Base-by-base conservation (phyloP, 1,140 invertebrate species). In the Calephelis virginiensis region DNA sequence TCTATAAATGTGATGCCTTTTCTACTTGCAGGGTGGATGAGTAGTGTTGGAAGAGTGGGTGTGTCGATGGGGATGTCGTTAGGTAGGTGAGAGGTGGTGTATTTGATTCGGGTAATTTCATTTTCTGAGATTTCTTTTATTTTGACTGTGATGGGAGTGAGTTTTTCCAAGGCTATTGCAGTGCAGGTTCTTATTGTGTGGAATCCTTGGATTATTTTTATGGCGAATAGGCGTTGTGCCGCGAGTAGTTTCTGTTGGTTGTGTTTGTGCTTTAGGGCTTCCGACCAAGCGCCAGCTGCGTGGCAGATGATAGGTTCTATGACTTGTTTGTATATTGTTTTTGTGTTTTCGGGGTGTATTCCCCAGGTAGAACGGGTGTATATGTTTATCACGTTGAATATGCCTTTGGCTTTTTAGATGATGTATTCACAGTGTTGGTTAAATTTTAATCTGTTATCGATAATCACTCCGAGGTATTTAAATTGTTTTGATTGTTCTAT, bases 251-350 rank as follows among this genome's bases (percentile, higher is more conserved):
- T 46, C 8, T 7, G 6, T 7, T 7, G 8, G 40, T 43, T 0
- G 8, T 43, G 40, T 43, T 43, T 43, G 40, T 9, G 8, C 7
- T 43, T 43, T 7, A 43, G 6, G 6, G 40, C 8, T 7, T 43
- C 40, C 8, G 40, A 43, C 72, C 75, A 77, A 0, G 70, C 63
- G 5, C 66, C 53, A 0, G 70, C 66, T 1, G 66, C 72, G 13
- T 76, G 74, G 8, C 66, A 64, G 10, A 74, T 72, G 3, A 66
- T 72, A 3, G 75, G 75, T 17, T 64, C 66, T 2, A 76, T 71
- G 0, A 72, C 68, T 12, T 71, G 63, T 0, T 45, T 11, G 14
- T 74, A 74, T 5, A 76, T 70, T 8, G 43, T 66, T 12, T 49
- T 47, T 7, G 67, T 67, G 17, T 70, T 72, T 45, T 72, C 70